Percentiles rank a stretch among this genome's conserved stretches.
Evolutionary conservation across 2,113 vertebrate genomes (phyloP).

Genomic region (Notechis scutatus): DNA sequence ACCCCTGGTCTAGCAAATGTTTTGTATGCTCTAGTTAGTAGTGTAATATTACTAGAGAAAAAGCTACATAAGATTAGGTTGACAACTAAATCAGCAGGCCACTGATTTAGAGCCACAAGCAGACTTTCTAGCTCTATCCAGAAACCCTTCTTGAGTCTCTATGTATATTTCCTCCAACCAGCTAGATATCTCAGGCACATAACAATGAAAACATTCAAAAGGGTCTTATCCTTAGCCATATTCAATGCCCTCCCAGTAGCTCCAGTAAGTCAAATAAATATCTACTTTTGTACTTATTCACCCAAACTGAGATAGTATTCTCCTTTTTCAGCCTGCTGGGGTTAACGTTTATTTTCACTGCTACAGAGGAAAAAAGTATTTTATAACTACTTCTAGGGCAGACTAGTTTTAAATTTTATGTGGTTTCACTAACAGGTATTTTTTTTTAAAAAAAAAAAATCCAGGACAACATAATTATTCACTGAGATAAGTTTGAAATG

Average conservation of each 20-base stretch:
- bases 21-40: too few relatives aligned
- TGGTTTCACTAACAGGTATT: neutral
- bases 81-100: neutral
- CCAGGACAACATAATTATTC: neutral
- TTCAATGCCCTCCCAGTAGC: neutral
- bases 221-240: too few relatives aligned
- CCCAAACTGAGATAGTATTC: neutral
- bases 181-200: too few relatives aligned
- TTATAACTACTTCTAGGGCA: neutral
- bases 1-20: too few relatives aligned
- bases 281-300: neutral
- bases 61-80: too few relatives aligned
- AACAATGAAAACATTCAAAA: too few relatives aligned
- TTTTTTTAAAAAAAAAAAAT: neutral
- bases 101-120: too few relatives aligned
- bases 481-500: neutral
- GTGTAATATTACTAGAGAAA: too few relatives aligned
- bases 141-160: neutral
- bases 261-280: neutral
- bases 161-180: too few relatives aligned
- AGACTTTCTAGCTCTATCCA: too few relatives aligned
- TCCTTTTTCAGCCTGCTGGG: neutral
- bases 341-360: neutral
- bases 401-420: neutral
- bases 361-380: neutral